Evolutionary conservation across 2,888 invertebrate genomes (phyloP).

Genomic region (Ptilodon capucinus): DNA sequence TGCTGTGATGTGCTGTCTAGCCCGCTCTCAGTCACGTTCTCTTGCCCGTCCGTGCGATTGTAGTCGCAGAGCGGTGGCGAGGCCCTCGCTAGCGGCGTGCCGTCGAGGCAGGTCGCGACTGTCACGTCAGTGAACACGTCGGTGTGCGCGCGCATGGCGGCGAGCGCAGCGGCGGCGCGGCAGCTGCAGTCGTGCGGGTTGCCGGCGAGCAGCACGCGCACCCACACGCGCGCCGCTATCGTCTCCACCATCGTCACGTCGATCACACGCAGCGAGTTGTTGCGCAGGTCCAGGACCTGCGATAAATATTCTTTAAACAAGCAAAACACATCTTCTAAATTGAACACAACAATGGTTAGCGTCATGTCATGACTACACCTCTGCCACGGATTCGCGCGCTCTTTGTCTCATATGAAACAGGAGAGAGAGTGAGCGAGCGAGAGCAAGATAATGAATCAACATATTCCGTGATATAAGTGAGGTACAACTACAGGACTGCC

Average conservation of each 20-base stretch:
- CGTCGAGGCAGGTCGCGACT: not conserved
- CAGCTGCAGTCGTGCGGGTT: conserved; percentile 8
- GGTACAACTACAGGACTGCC: too few species aligned
- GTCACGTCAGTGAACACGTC: not conserved
- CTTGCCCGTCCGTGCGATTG: not conserved
- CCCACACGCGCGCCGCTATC: not conserved
- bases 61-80: not conserved
- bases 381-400: too few species aligned
- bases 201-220: conserved; percentile 3
- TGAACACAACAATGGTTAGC: too few species aligned
- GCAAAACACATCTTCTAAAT: too few species aligned
- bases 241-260: not conserved
- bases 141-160: conserved; percentile 6
- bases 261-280: not conserved
- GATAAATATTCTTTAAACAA: not conserved
- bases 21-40: not conserved
- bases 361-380: too few species aligned
- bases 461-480: too few species aligned
- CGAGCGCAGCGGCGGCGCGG: conserved; percentile 18
- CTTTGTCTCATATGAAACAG: too few species aligned
- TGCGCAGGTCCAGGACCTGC: not conserved
- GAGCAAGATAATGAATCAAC: too few species aligned
- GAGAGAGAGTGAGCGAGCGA: too few species aligned
- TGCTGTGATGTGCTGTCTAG: not conserved
- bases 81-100: not conserved